Evolutionary conservation across 2,113 vertebrate genomes (phyloP).

Genomic region (Alexandromys fortis): DNA sequence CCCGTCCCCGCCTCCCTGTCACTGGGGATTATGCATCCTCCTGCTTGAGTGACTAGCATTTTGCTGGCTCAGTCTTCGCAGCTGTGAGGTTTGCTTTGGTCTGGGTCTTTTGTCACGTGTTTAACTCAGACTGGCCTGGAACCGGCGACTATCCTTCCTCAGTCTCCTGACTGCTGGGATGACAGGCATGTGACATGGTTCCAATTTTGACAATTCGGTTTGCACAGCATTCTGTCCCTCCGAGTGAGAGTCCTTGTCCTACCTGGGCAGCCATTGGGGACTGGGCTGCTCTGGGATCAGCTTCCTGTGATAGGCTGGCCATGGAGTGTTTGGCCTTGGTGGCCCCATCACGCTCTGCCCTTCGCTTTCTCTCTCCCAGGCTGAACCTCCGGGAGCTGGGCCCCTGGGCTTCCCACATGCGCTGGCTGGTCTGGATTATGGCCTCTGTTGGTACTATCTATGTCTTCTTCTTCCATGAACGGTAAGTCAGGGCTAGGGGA

Average conservation of each 20-base stretch:
- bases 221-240: neutral
- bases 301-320: neutral
- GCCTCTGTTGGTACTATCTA: constrained; percentile 93
- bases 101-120: neutral
- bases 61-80: neutral
- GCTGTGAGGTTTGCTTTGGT: neutral
- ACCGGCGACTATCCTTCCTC: neutral
- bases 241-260: neutral
- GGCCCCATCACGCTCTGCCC: neutral
- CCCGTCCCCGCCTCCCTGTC: neutral
- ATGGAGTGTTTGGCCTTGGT: no score
- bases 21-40: no score
- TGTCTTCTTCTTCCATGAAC: constrained; percentile 97
- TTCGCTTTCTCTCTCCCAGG: constrained; percentile 81
- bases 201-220: neutral
- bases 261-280: neutral
- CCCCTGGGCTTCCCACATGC: constrained; percentile 95
- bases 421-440: constrained; percentile 99
- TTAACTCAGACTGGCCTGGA: neutral
- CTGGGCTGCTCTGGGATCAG: neutral
- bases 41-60: neutral
- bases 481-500: constrained; percentile 84
- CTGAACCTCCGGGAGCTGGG: constrained; percentile 94
- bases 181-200: neutral
- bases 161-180: neutral